Evolutionary conservation across 2,888 invertebrate genomes (phyloP).

Genomic region (Melieria crassipennis): DNA sequence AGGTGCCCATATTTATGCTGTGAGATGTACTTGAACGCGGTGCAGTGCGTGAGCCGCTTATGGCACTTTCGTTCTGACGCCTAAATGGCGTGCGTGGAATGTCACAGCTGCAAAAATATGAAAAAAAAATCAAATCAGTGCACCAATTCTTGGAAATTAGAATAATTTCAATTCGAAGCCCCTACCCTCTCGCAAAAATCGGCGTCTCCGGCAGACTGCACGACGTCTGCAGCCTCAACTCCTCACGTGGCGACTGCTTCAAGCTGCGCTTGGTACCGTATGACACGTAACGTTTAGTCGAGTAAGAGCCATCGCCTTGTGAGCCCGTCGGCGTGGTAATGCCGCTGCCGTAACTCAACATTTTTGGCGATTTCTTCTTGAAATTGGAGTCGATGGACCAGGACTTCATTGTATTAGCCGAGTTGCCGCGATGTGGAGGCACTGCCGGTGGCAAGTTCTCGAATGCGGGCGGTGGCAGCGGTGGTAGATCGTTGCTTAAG

Average conservation of each 20-base stretch:
- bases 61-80: constrained; percentile 66
- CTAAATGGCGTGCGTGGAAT: constrained; percentile 85
- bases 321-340: constrained; percentile 58
- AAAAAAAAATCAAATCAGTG: constrained; percentile 12
- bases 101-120: constrained; percentile 70
- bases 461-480: constrained; percentile 54
- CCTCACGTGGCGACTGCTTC: constrained; percentile 70
- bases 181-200: constrained; percentile 80
- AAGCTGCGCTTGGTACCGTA: constrained; percentile 65
- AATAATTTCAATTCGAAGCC: not conserved
- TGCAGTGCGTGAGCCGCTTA: constrained; percentile 68
- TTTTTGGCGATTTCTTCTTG: constrained; percentile 70
- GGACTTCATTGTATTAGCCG: constrained; percentile 78
- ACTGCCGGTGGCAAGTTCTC: constrained; percentile 72
- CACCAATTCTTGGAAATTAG: not conserved
- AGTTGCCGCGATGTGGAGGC: constrained; percentile 75
- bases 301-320: constrained; percentile 66
- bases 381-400: constrained; percentile 87
- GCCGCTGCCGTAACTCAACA: constrained; percentile 67
- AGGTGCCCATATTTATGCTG: constrained; percentile 64
- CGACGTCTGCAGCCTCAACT: constrained; percentile 79
- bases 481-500: constrained; percentile 58
- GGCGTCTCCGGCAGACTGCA: constrained; percentile 90
- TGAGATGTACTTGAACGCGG: constrained; percentile 69
- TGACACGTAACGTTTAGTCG: constrained; percentile 64